Evolutionary conservation across 2,113 vertebrate genomes (phyloP).

Genomic region (Syrmaticus mikado): DNA sequence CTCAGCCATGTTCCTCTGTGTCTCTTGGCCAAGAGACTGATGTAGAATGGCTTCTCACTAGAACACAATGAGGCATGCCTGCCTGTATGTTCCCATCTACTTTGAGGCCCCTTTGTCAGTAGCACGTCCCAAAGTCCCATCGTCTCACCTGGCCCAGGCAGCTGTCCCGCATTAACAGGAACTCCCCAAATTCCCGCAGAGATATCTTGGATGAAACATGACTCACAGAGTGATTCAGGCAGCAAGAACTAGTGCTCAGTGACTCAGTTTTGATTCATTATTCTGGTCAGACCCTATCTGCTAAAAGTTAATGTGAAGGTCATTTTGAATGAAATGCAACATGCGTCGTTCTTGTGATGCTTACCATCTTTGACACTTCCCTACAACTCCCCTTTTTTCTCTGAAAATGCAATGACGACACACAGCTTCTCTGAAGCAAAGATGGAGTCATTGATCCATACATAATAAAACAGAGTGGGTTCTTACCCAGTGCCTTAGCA

Average conservation of each 20-base stretch:
- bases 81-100: neutral
- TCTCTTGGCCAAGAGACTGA: neutral
- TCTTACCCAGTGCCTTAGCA: neutral
- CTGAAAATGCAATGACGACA: neutral
- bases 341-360: neutral
- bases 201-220: neutral
- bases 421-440: neutral
- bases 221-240: slow-evolving; percentile 28
- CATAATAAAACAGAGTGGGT: neutral
- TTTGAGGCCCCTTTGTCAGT: neutral
- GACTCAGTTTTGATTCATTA: slow-evolving; percentile 3
- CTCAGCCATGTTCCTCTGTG: neutral
- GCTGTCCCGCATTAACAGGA: neutral
- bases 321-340: neutral
- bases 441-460: neutral
- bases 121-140: neutral
- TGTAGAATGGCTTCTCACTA: neutral
- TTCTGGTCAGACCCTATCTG: neutral
- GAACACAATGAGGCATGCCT: rapidly evolving
- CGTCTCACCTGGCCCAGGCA: neutral
- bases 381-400: neutral
- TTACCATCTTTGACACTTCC: neutral
- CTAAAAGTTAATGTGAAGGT: neutral
- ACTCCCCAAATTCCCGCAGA: neutral
- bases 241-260: neutral